Conservation (phyloP, 2,113 vertebrate species). For the Cyprinodon tularosa region DNA sequence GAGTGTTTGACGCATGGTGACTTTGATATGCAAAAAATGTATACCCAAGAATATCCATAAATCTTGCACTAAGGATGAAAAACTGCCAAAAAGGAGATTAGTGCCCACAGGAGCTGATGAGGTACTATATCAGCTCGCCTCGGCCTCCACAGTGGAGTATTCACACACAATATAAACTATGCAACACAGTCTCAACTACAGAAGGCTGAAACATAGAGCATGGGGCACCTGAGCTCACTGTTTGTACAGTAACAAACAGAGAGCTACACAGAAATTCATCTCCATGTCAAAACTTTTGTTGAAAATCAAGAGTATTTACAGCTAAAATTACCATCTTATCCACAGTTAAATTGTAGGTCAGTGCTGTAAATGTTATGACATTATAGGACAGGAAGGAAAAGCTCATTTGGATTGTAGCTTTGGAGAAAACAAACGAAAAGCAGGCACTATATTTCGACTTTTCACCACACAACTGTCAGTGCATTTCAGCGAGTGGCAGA, state of each 20-base stretch:
- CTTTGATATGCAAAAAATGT: constrained; percentile 58
- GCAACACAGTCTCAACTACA: constrained; percentile 2
- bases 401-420: too few species aligned
- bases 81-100: constrained; percentile 85
- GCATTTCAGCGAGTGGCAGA: too few species aligned
- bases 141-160: constrained; percentile 51
- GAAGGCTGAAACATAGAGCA: background rate
- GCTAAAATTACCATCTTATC: constrained; percentile 23
- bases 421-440: too few species aligned
- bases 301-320: constrained; percentile 34
- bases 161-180: background rate
- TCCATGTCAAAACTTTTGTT: constrained; percentile 20
- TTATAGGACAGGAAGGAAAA: too few species aligned
- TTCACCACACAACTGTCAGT: too few species aligned
- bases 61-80: constrained; percentile 87
- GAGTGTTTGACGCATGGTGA: constrained; percentile 82
- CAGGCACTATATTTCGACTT: too few species aligned
- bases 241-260: constrained; percentile 31
- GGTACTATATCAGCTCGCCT: constrained; percentile 75
- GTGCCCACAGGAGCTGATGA: constrained; percentile 83
- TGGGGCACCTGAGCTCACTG: background rate
- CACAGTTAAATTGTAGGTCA: constrained; percentile 29
- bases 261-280: constrained; percentile 18
- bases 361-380: constrained; percentile 55
- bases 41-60: constrained; percentile 84